Conservation (phyloP, 1,140 invertebrate species). For the Panagrolaimus sp. region DNA sequence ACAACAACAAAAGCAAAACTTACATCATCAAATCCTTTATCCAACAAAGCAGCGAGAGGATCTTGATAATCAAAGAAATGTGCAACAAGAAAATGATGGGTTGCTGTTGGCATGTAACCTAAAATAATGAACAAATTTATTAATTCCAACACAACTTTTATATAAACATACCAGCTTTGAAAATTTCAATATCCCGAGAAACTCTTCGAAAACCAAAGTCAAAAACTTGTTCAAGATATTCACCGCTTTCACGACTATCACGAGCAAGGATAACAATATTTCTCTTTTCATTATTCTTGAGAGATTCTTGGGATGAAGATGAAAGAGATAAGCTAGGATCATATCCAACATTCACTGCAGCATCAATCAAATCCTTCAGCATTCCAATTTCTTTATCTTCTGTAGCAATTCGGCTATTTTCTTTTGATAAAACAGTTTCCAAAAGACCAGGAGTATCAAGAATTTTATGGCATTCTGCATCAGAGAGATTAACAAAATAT, state of each 20-base stretch:
- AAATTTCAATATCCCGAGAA: neutral
- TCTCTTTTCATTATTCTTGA: neutral
- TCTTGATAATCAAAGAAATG: constrained; percentile 19
- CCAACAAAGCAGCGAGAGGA: constrained; percentile 31
- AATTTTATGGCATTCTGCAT: constrained; percentile 79
- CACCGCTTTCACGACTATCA: constrained; percentile 32
- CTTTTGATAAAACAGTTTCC: neutral
- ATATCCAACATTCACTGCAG: neutral
- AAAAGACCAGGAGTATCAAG: neutral
- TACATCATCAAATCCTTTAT: neutral
- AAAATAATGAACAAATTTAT: neutral
- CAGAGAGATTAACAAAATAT: neutral
- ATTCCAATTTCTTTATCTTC: constrained; percentile 36
- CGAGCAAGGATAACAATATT: neutral
- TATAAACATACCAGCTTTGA: neutral
- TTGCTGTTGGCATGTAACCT: neutral
- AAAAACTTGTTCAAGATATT: neutral
- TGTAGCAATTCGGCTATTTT: neutral
- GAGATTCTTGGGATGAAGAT: too few species aligned
- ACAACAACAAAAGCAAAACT: neutral
- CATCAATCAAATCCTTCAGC: constrained; percentile 27
- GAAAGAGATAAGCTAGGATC: neutral
- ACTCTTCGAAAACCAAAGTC: neutral
- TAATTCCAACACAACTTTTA: constrained; percentile 16
- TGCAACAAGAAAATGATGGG: neutral